Evolutionary conservation across 2,888 invertebrate species (phyloP).

Genomic region (Trichogramma evanescens): DNA sequence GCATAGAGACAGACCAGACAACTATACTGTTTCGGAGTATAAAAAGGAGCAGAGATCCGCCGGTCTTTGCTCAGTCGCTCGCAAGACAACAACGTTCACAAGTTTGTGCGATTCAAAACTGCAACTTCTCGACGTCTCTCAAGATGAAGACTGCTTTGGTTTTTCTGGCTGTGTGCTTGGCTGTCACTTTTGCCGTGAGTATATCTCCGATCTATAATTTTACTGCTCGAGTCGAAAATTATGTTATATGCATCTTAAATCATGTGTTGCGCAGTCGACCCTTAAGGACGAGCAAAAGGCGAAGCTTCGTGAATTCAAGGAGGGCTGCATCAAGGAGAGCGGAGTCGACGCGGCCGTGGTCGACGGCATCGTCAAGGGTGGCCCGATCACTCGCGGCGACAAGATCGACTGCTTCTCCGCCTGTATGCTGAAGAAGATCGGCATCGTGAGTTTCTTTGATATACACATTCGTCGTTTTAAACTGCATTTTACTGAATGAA

Average conservation of each 20-base stretch:
- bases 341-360: conserved; percentile 33
- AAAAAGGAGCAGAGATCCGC: conserved; percentile 2
- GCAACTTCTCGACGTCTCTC: background rate
- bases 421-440: conserved; percentile 37
- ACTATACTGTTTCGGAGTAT: background rate
- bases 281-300: conserved; percentile 27
- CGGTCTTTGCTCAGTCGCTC: conserved; percentile 1
- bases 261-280: background rate
- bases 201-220: background rate
- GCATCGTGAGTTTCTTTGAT: conserved; percentile 31
- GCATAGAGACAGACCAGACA: background rate
- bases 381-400: conserved; percentile 25
- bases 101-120: background rate
- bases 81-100: background rate
- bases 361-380: conserved; percentile 27
- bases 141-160: conserved; percentile 27
- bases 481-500: background rate
- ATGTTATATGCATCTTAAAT: background rate
- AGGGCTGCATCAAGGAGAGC: conserved; percentile 30
- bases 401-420: conserved; percentile 34
- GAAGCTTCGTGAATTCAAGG: conserved; percentile 28
- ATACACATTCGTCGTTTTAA: background rate
- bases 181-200: conserved; percentile 23
- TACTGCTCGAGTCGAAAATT: background rate
- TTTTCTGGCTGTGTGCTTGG: conserved; percentile 25